Evolutionary conservation across 2,113 vertebrate genomes (phyloP).

Genomic region (Eupsittula cactorum): DNA sequence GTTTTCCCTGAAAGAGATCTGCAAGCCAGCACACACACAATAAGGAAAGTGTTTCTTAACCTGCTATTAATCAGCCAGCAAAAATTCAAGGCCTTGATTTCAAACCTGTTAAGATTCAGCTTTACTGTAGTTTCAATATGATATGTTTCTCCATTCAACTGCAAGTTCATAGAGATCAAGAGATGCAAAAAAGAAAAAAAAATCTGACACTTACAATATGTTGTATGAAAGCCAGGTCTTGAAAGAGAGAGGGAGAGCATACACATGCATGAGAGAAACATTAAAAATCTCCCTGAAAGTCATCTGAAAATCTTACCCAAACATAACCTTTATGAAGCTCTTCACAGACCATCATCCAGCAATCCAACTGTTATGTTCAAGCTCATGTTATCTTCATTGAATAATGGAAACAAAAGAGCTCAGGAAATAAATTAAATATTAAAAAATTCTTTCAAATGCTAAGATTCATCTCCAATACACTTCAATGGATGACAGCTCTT

Average conservation of each 20-base stretch:
- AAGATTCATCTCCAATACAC: background rate
- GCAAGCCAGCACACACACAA: background rate
- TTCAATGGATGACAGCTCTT: background rate
- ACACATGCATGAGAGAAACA: background rate
- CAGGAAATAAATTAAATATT: background rate
- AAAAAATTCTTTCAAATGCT: background rate
- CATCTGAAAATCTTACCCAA: background rate
- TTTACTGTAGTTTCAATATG: background rate
- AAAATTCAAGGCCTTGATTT: constrained; percentile 29
- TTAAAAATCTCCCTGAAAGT: background rate
- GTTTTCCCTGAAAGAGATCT: background rate
- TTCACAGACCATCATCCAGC: background rate
- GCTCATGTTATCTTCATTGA: background rate
- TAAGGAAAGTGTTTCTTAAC: constrained; percentile 17
- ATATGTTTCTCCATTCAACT: background rate
- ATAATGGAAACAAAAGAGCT: background rate
- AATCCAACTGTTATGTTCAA: background rate
- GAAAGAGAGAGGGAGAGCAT: background rate
- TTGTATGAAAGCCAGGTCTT: background rate
- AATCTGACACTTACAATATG: background rate
- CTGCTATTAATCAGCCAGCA: constrained; percentile 23
- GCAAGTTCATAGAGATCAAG: background rate
- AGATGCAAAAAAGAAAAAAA: background rate
- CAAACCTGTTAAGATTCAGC: background rate
- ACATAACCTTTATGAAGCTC: background rate